Base-by-base conservation (phyloP, 2,113 vertebrate species). In the Myotis davidii region DNA sequence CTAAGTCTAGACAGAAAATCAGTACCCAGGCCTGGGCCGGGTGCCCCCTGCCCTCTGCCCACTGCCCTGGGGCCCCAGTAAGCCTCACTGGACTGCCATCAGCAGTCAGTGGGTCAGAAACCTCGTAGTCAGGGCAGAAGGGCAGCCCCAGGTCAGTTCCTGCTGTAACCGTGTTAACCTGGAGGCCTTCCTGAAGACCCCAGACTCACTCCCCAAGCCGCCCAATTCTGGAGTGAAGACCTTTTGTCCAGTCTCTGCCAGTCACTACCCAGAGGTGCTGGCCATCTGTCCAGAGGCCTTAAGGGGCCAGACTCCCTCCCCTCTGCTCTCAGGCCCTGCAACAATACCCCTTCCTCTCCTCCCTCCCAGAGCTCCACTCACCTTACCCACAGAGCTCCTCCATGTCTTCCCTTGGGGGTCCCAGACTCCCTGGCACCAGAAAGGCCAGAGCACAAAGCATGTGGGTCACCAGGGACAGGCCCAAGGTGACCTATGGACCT, bases 161-260 rank as follows among this genome's bases (percentile, higher is more conserved):
- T 0, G 14, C 59, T 1, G 21, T 6, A 48, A 25, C 10, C 1
- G 0, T 6, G 14, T n/a, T 32, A 64, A 8, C 25, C 20, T 1
- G 2, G 29, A 56, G 39, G 25, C n/a, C 54, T 69, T 37, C 18
- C 21, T 1, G 25, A 74, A 48, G 34, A 45, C 14, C 12, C 12
- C 27, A 50, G 74, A 72, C 34, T 16, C 45, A 29, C 23, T 21
- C 69, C 18, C 2, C 5, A 4, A 32, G 32, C 81, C 45, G 87
- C 18, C 39, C 6, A 8, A 11, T 9, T 65, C 27, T 6, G 12
- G 2, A 37, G n/a, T 4, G 12, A 18, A 69, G 86, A 34, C 54
- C 39, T 48, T 23, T 21, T 1, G 0, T 17, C 54, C 73, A 10
- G 70, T 56, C 64, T 64, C 64, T 94, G 65, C 85, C 61, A 54